Base-by-base conservation (phyloP, 1,140 invertebrate genomes). In the Anagrus nilaparvatae region DNA sequence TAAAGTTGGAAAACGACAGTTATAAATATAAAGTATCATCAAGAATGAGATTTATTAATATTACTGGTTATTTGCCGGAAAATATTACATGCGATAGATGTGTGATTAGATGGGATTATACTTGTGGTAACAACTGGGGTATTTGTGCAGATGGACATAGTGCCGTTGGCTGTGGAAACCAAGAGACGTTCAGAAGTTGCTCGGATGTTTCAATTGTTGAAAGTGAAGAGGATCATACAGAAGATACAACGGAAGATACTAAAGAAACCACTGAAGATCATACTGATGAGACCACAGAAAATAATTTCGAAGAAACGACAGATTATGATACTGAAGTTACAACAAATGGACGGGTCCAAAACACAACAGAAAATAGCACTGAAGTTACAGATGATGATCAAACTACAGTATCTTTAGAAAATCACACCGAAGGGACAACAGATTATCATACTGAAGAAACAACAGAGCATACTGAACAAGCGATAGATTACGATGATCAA, bases 81-180 rank as follows among this genome's bases (percentile, higher is more conserved):
- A 59, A 55, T 21, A n/a, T 83, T 3, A 70, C 56, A 2, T 84
- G 81, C 52, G 34, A 71, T 4, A 73, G 77, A 30, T 84, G 81
- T 54, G 75, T 82, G 0, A 52, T 84, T 3, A 73, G 81, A 41
- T 84, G 81, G 81, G 73, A 73, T 43, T 84, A 83, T 49, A 59
- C 58, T 30, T 69, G 69, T 36, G 77, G 66, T 12, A 79, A 78
- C 47, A 69, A 66, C 25, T 77, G 73, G 75, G 75, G 76, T 3
- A 31, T 45, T 2, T 79, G 77, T 49, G 51, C 51, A 3, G 39
- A 71, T 39, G 67, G 65, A 8, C 52, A 16, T 5, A 51, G 52
- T 5, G 54, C 49, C 17, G 3, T 73, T 10, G 78, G 78, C 4
- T 82, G 78, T 49, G 79, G 78, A 13, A 56, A 65, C 2, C 79